A percentile compares a stretch with the other conserved stretches of the same genome.
phyloP scores from a whole-genome alignment of 1,140 invertebrate genomes.

The Amyelois transitella region DNA sequence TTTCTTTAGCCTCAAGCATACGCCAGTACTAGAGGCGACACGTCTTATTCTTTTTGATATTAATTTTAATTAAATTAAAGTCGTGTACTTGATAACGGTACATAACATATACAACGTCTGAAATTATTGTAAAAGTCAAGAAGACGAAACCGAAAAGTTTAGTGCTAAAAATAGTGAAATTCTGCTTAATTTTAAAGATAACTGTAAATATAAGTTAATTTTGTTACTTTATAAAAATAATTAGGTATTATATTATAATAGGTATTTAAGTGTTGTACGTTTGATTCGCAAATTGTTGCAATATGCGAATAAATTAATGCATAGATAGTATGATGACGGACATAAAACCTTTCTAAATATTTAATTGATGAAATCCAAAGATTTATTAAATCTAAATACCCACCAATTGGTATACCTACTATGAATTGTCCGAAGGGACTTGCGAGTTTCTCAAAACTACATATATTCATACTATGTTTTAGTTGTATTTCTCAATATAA shows the following conservation, averaged over 20 bases:
- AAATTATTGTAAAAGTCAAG: conserved; percentile 13
- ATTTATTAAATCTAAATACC: conserved; percentile 55
- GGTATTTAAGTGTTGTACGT: conserved; percentile 70
- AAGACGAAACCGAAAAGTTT: conserved; percentile 22
- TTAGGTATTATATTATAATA: conserved; percentile 73
- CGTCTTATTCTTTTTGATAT: conserved; percentile 9
- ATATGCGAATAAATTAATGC: conserved; percentile 67
- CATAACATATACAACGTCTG: conserved; percentile 4
- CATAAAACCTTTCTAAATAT: conserved; percentile 48
- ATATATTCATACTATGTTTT: not conserved
- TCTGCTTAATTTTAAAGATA: conserved; percentile 65
- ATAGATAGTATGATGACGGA: conserved; percentile 59
- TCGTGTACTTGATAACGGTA: conserved; percentile 5
- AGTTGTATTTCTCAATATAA: not conserved
- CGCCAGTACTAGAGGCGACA: conserved; percentile 19
- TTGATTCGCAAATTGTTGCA: conserved; percentile 70
- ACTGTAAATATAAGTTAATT: conserved; percentile 74
- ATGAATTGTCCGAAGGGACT: conserved; percentile 55
- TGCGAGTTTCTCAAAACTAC: conserved; percentile 12
- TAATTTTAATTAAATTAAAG: conserved; percentile 9
- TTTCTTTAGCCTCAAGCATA: not conserved
- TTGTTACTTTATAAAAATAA: conserved; percentile 73
- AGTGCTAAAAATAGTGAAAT: conserved; percentile 66
- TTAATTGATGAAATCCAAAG: conserved; percentile 60
- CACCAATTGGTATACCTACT: conserved; percentile 62